These are phyloP conservation scores for Amniataba percoides DNA, from an alignment of 2,797 vertebrate species.

Conservation along the genomic window DNA sequence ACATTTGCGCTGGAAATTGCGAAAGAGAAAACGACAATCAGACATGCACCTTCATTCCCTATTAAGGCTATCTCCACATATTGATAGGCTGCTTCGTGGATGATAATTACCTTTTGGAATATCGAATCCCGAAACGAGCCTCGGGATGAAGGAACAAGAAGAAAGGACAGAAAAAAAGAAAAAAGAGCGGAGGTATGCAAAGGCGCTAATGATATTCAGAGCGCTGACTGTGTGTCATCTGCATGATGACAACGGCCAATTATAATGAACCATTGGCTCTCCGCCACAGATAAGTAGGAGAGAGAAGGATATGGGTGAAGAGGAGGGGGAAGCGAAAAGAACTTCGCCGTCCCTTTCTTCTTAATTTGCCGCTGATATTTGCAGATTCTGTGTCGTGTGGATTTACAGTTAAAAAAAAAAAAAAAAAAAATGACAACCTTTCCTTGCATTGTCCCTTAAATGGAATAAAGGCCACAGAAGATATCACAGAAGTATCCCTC, in stretches of 20 bases:
- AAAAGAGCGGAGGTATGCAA: conserved; percentile 82
- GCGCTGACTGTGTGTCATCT: conserved; percentile 85
- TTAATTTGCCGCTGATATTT: conserved; percentile 81
- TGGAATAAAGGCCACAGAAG: conserved; percentile 78
- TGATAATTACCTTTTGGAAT: conserved; percentile 88
- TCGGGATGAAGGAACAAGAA: conserved; percentile 78
- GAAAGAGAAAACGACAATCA: conserved; percentile 80
- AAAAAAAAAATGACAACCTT: conserved; percentile 70
- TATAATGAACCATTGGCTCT: conserved; percentile 87
- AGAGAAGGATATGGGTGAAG: conserved; percentile 74
- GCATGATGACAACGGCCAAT: conserved; percentile 89
- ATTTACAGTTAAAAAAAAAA: conserved; percentile 81
- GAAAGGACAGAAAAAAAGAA: conserved; percentile 72
- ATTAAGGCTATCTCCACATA: conserved; percentile 82
- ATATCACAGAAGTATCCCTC: conserved; percentile 64
- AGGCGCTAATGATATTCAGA: conserved; percentile 88
- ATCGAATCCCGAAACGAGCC: conserved; percentile 79
- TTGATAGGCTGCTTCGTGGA: conserved; percentile 84
- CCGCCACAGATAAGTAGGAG: conserved; percentile 80
- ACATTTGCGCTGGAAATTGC: conserved; percentile 66
- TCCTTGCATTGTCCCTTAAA: conserved; percentile 64
- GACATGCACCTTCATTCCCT: conserved; percentile 79
- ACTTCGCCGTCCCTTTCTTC: conserved; percentile 81
- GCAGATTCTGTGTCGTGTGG: conserved; percentile 71
- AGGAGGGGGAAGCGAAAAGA: conserved; percentile 73